Conservation (phyloP, 1,140 invertebrate species). For the Teleogryllus occipitalis region DNA sequence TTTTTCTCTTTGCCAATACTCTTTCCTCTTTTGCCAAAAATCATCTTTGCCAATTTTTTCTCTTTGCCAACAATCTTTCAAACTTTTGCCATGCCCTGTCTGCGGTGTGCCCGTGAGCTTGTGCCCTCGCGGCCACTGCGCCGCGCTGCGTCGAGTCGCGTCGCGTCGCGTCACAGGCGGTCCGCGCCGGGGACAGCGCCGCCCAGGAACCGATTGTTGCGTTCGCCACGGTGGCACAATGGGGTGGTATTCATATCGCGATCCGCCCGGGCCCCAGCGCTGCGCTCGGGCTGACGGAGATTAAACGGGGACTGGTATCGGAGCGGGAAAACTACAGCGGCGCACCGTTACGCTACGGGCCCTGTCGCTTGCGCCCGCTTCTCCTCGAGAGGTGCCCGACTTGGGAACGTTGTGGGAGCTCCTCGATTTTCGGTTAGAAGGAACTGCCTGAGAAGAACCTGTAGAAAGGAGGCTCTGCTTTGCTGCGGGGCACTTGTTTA, state of each 20-base stretch:
- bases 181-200: no score
- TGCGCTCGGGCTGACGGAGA: neutral
- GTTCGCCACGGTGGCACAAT: neutral
- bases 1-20: no score
- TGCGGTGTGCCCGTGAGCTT: neutral
- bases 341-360: neutral
- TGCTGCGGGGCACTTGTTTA: neutral
- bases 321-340: neutral
- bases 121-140: neutral
- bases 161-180: neutral
- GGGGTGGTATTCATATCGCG: neutral
- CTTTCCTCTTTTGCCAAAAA: no score
- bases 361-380: neutral
- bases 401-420: neutral
- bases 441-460: neutral
- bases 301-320: neutral
- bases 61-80: no score
- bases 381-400: neutral
- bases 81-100: neutral
- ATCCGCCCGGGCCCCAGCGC: neutral
- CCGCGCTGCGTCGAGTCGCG: no score
- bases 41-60: no score
- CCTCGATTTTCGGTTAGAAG: neutral
- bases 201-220: neutral
- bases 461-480: neutral